Evolutionary conservation across 2,888 invertebrate genomes (phyloP).

Genomic region (Melinaea marsaeus): DNA sequence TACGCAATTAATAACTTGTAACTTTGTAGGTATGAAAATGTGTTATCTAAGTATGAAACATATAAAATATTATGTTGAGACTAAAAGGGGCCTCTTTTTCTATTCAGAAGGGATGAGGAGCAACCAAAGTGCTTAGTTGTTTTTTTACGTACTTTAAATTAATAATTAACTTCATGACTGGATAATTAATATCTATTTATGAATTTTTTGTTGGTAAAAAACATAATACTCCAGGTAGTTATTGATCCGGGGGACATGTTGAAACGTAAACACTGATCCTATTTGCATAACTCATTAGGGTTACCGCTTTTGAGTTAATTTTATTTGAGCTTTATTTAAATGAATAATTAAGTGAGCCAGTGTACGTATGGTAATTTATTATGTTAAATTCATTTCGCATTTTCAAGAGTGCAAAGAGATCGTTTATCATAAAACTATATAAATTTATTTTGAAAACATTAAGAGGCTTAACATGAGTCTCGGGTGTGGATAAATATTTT

Average conservation of each 20-base stretch:
- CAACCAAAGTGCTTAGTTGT: no score
- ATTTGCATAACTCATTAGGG: slow-evolving; percentile 38
- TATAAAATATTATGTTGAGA: no score
- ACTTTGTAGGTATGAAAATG: no score
- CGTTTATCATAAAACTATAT: not conserved
- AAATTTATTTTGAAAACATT: no score
- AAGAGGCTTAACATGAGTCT: no score
- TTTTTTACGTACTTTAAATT: no score
- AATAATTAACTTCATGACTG: not conserved
- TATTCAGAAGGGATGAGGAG: no score
- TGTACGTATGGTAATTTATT: slow-evolving; percentile 3
- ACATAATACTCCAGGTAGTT: slow-evolving; percentile 12
- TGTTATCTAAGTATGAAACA: no score
- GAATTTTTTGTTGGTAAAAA: not conserved
- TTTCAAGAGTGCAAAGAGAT: not conserved
- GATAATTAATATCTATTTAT: not conserved
- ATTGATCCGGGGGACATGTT: slow-evolving; percentile 31
- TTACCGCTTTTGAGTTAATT: slow-evolving; percentile 44
- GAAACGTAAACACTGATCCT: slow-evolving; percentile 32
- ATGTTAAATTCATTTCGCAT: not conserved
- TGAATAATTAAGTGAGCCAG: not conserved
- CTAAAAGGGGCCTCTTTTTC: no score
- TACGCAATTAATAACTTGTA: no score
- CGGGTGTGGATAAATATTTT: no score
- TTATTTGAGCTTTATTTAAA: slow-evolving; percentile 29